Evolutionary conservation across 1,140 invertebrate species (phyloP), one percentile per base, ranked within the genome.

Genomic region (Drosophila littoralis): DNA sequence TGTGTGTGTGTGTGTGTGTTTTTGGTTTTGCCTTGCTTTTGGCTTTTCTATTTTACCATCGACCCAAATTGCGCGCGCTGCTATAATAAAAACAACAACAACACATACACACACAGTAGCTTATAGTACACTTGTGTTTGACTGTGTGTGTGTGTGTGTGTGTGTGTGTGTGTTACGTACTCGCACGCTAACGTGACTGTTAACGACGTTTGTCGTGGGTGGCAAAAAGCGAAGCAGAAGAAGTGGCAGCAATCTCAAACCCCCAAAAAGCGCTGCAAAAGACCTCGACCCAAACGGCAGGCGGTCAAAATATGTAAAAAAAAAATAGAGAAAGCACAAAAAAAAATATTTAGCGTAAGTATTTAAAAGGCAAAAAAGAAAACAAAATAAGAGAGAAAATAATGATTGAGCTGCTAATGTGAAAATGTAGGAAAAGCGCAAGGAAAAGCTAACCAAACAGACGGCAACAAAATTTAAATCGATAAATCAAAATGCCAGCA

Each of bases 21-120:
- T 60, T 52, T 64, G 74, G 51, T 55, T 79, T 76, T 64, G 80
- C 84, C 77, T 80, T 79, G 79, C 80, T 89, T 88, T 89, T 88
- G 80, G 84, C 84, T 88, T 88, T 88, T 88, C 84, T 89, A 88
- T 88, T 88, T 88, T 88, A 81, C 85, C 84, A 89, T 89, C 84
- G 84, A 88, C 84, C 84, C 84, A 88, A 88, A 89, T 88, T 89
- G 85, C 85, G 80, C 79, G 76, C 83, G 72, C 73, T 79, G 78
- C 55, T 59, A 72, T 73, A 83, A 83, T 64, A 86, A 86, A 76
- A 86, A 78, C 77, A 79, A 85, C 69, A 80, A 58, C 42, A 57
- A 64, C 68, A 55, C 46, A 73, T 55, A 65, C 64, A 73, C 59
- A 66, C 46, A 40, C 33, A 9, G 48, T 42, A 15, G 9, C 33